phyloP scores from a whole-genome alignment of 2,888 invertebrate genomes.

The Phymatocera aterrima region DNA sequence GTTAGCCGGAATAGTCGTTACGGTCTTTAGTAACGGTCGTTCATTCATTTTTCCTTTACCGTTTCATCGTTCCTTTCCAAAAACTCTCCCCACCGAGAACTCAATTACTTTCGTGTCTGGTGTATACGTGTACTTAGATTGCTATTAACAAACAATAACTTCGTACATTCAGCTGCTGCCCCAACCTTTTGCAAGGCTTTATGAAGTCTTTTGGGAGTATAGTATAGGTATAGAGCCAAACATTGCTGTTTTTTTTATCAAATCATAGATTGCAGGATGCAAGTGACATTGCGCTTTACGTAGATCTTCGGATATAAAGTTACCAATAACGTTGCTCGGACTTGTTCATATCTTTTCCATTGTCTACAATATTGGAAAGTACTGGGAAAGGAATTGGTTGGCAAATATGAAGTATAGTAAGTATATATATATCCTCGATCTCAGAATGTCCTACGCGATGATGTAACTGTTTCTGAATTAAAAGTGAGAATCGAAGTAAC shows the following conservation, averaged over 20 bases:
- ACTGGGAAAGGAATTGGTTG: neutral
- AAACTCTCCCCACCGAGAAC: conserved; percentile 13
- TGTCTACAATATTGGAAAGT: conserved; percentile 11
- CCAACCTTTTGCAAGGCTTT: neutral
- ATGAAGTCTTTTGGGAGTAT: neutral
- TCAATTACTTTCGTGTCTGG: conserved; percentile 26
- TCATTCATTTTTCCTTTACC: neutral
- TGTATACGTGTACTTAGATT: conserved; percentile 5
- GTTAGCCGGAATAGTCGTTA: neutral
- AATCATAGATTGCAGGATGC: conserved; percentile 18
- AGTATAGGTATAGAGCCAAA: neutral
- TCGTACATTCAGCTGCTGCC: neutral
- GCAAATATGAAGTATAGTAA: too few relatives aligned
- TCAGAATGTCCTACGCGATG: too few relatives aligned
- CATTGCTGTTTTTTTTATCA: neutral
- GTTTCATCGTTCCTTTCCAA: neutral
- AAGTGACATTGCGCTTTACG: conserved; percentile 31
- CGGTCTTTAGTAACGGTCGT: neutral
- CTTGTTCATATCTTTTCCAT: neutral
- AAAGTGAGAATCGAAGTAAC: too few relatives aligned
- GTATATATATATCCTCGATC: too few relatives aligned
- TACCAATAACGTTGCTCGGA: neutral
- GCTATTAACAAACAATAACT: conserved; percentile 37
- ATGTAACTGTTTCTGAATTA: too few relatives aligned
- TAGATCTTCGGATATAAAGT: conserved; percentile 18